Evolutionary conservation across 2,113 vertebrate genomes (phyloP).

Genomic region (Heterochromis multidens): DNA sequence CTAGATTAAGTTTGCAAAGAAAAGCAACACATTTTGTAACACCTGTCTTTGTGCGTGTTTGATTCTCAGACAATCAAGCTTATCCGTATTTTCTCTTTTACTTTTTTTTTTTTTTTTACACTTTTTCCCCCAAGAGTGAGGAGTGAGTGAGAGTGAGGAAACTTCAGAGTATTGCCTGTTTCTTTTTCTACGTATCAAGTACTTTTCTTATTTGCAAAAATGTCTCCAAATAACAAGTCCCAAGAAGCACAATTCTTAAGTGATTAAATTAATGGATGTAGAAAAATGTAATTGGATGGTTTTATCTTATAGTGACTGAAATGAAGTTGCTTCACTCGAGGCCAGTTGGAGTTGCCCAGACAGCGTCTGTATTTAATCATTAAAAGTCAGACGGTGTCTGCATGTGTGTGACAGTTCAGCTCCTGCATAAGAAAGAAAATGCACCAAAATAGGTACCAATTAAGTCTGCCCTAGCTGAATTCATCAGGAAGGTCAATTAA

Average conservation of each 20-base stretch:
- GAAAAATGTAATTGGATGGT: slow-evolving; percentile 41
- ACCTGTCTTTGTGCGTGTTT: background rate
- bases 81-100: background rate
- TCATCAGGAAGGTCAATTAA: slow-evolving; percentile 61
- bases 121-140: background rate
- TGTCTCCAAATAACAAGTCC: background rate
- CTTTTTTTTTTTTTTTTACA: background rate
- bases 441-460: slow-evolving; percentile 48
- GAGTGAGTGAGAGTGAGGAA: background rate
- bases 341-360: background rate
- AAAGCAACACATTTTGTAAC: background rate
- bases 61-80: background rate
- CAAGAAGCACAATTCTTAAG: slow-evolving; percentile 7
- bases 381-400: slow-evolving; percentile 51
- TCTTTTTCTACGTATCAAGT: background rate
- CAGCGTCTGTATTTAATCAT: slow-evolving; percentile 33
- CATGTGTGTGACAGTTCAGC: slow-evolving; percentile 6
- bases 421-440: slow-evolving; percentile 3
- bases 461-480: slow-evolving; percentile 44
- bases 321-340: slow-evolving; percentile 27
- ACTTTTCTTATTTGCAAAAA: slow-evolving; percentile 23
- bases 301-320: slow-evolving; percentile 36
- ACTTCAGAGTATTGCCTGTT: background rate
- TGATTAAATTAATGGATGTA: slow-evolving; percentile 44
- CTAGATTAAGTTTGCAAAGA: background rate